phyloP scores from a whole-genome alignment of 2,888 invertebrate genomes.

The Phalangium opilio region DNA sequence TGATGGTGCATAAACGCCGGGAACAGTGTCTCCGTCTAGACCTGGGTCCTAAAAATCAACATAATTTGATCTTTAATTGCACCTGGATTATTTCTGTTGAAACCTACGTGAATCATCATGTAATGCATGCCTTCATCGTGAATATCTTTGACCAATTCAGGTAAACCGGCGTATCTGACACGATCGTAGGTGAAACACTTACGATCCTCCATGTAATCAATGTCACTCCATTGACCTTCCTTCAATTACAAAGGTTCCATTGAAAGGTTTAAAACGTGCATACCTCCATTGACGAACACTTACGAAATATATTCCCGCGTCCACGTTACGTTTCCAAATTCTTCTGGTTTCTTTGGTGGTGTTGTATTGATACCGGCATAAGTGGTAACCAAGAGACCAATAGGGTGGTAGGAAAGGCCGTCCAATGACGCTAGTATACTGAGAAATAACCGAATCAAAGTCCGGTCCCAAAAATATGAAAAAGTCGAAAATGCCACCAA shows the following conservation, averaged over 20 bases:
- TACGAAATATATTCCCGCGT: slow-evolving; percentile 59
- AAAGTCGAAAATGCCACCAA: slow-evolving; percentile 38
- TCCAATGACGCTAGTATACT: slow-evolving; percentile 28
- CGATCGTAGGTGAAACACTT: slow-evolving; percentile 30
- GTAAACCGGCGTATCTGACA: slow-evolving; percentile 21
- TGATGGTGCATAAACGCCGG: slow-evolving; percentile 23
- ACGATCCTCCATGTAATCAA: slow-evolving; percentile 31
- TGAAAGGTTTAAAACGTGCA: too few species aligned
- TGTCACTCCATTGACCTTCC: slow-evolving; percentile 29
- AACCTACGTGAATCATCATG: slow-evolving; percentile 24
- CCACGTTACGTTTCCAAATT: slow-evolving; percentile 50
- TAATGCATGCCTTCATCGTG: slow-evolving; percentile 24
- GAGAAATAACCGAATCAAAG: slow-evolving; percentile 36
- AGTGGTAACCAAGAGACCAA: slow-evolving; percentile 36
- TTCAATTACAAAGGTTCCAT: slow-evolving; percentile 7
- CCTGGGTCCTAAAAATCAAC: slow-evolving; percentile 12
- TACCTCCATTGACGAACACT: slow-evolving; percentile 18
- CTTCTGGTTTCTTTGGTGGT: slow-evolving; percentile 46
- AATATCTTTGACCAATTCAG: slow-evolving; percentile 23
- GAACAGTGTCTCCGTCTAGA: slow-evolving; percentile 11
- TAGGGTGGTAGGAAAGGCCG: slow-evolving; percentile 27
- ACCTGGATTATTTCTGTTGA: slow-evolving; percentile 24
- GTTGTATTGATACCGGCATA: slow-evolving; percentile 46
- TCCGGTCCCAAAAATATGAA: slow-evolving; percentile 39
- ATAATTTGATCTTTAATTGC: background rate